phyloP scores from a whole-genome alignment of 2,888 invertebrate genomes.

The Agrenia bidenticulata region DNA sequence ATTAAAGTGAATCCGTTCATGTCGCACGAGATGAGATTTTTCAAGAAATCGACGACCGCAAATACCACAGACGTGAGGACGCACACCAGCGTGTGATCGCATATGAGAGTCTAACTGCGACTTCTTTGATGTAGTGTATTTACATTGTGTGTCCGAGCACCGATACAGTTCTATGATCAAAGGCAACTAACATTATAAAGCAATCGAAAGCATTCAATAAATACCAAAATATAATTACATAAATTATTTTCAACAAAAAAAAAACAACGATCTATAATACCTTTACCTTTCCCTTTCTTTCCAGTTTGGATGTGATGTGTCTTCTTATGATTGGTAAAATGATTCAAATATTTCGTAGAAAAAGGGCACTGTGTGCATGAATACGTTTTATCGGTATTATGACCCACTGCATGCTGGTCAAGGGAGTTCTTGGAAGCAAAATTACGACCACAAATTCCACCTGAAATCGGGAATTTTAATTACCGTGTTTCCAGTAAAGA shows the following conservation, averaged over 20 bases:
- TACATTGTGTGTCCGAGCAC: conserved; percentile 65
- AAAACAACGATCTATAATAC: conserved; percentile 18
- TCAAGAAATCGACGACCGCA: conserved; percentile 68
- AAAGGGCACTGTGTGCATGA: conserved; percentile 69
- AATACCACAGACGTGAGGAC: conserved; percentile 62
- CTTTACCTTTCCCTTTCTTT: conserved; percentile 38
- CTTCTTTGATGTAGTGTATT: conserved; percentile 66
- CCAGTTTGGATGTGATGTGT: conserved; percentile 61
- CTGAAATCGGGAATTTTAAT: conserved; percentile 48
- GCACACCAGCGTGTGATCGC: conserved; percentile 64
- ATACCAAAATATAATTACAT: not conserved
- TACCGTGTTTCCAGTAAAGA: not conserved
- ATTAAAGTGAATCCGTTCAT: conserved; percentile 66
- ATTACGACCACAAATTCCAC: conserved; percentile 63
- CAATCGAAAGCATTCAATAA: not conserved
- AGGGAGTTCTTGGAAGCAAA: conserved; percentile 64
- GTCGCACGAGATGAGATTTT: conserved; percentile 67
- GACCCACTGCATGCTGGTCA: conserved; percentile 63
- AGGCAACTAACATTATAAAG: not conserved
- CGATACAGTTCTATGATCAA: conserved; percentile 53
- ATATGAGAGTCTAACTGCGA: conserved; percentile 67
- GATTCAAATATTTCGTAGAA: conserved; percentile 67
- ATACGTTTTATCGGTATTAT: conserved; percentile 62
- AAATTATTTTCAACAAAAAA: conserved; percentile 4
- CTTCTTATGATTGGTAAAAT: conserved; percentile 66